Conservation (phyloP, 1,140 invertebrate genomes). For the Metaphire vulgaris region DNA sequence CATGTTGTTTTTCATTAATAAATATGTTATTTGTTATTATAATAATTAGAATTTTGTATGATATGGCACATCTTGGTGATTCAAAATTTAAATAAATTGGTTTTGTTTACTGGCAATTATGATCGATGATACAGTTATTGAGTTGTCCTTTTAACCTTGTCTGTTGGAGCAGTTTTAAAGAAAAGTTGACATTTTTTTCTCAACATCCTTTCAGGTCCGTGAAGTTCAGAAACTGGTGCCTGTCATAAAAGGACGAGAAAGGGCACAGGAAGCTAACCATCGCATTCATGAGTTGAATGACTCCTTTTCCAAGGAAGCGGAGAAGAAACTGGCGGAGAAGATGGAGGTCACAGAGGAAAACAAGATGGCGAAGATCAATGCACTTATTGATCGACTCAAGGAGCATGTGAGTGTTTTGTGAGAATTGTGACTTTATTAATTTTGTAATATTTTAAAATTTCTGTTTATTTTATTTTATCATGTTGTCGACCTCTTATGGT, state of each 20-base stretch:
- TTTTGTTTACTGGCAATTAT: neutral
- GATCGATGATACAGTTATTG: neutral
- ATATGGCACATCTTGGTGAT: neutral
- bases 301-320: slow-evolving; percentile 72
- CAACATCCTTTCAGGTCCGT: slow-evolving; percentile 57
- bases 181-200: neutral
- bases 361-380: slow-evolving; percentile 76
- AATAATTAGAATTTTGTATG: neutral
- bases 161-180: neutral
- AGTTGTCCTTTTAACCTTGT: neutral
- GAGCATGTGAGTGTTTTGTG: slow-evolving; percentile 62
- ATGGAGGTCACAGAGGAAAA: slow-evolving; percentile 82
- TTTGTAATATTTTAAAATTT: too few species aligned
- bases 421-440: too few species aligned
- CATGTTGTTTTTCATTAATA: neutral
- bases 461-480: too few species aligned
- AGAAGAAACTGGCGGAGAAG: slow-evolving; percentile 78
- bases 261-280: slow-evolving; percentile 77
- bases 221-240: slow-evolving; percentile 75
- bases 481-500: too few species aligned
- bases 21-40: neutral
- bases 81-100: neutral
- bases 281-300: slow-evolving; percentile 79
- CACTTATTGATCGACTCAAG: slow-evolving; percentile 76
- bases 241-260: slow-evolving; percentile 68